Conservation (phyloP, 2,888 invertebrate species). For the Mylabris sibirica region DNA sequence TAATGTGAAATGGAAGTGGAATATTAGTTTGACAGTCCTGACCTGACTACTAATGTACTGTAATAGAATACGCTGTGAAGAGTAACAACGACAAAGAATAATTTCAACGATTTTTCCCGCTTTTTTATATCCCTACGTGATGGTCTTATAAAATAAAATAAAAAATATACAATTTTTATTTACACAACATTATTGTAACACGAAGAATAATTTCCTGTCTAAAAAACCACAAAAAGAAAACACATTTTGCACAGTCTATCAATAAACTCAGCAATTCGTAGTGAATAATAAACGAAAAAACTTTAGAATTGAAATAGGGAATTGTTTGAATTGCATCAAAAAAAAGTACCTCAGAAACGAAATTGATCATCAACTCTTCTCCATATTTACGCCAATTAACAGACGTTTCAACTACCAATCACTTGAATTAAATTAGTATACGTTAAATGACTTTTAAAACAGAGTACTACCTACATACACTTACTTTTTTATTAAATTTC, state of each 20-base stretch:
- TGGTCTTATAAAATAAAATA: not conserved
- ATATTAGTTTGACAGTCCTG: slow-evolving; percentile 27
- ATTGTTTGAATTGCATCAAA: not conserved
- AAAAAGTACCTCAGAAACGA: no score
- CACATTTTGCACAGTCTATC: not conserved
- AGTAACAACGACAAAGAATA: slow-evolving; percentile 30
- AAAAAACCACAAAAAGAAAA: not conserved
- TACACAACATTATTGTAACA: not conserved
- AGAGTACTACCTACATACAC: no score
- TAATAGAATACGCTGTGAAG: slow-evolving; percentile 27
- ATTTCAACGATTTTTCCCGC: slow-evolving; percentile 19
- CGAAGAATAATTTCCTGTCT: not conserved
- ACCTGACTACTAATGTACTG: slow-evolving; percentile 27
- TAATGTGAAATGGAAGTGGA: slow-evolving; percentile 26
- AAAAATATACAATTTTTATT: not conserved
- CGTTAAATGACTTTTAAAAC: no score
- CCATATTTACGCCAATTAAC: slow-evolving; percentile 4
- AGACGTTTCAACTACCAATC: slow-evolving; percentile 10
- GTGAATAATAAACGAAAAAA: no score
- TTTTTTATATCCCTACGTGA: slow-evolving; percentile 4
- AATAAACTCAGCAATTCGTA: no score
- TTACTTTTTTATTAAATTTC: no score
- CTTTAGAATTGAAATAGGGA: no score
- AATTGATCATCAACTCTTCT: no score
- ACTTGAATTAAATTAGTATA: not conserved